Conservation (phyloP, 1,140 invertebrate species). For the Idris sp. region DNA sequence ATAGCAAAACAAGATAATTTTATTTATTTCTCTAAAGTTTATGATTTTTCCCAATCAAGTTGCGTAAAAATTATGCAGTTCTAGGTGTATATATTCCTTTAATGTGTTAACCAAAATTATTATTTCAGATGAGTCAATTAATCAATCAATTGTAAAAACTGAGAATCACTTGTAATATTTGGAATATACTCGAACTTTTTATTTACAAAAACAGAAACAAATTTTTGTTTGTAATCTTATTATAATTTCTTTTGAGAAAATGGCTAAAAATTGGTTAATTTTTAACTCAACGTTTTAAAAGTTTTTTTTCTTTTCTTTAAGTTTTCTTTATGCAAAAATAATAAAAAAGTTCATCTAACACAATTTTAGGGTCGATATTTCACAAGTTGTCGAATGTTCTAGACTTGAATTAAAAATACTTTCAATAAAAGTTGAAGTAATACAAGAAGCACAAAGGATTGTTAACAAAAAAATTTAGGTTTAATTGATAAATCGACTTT, state of each 20-base stretch:
- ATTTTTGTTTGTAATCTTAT: too few relatives aligned
- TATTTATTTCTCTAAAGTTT: too few relatives aligned
- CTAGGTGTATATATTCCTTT: too few relatives aligned
- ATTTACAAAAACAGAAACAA: not conserved
- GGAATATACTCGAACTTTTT: not conserved
- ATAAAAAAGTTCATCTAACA: conserved; percentile 6
- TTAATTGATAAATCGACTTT: too few relatives aligned
- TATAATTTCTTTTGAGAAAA: conserved; percentile 2
- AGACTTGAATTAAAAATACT: conserved; percentile 13
- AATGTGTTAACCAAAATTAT: too few relatives aligned
- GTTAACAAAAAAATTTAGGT: not conserved
- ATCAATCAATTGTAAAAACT: too few relatives aligned
- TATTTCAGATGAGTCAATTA: too few relatives aligned
- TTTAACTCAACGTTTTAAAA: not conserved
- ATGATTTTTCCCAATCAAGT: too few relatives aligned
- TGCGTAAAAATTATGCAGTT: too few relatives aligned
- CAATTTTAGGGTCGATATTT: conserved; percentile 14
- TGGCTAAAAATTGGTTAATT: conserved; percentile 11
- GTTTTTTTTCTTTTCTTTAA: conserved; percentile 1
- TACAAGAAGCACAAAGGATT: not conserved
- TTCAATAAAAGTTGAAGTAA: not conserved
- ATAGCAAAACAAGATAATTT: too few relatives aligned
- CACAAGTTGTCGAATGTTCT: conserved; percentile 11
- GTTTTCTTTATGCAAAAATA: conserved; percentile 8
- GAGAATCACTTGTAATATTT: too few relatives aligned